Evolutionary conservation across 2,888 invertebrate genomes (phyloP).

Genomic region (Metellina segmentata): DNA sequence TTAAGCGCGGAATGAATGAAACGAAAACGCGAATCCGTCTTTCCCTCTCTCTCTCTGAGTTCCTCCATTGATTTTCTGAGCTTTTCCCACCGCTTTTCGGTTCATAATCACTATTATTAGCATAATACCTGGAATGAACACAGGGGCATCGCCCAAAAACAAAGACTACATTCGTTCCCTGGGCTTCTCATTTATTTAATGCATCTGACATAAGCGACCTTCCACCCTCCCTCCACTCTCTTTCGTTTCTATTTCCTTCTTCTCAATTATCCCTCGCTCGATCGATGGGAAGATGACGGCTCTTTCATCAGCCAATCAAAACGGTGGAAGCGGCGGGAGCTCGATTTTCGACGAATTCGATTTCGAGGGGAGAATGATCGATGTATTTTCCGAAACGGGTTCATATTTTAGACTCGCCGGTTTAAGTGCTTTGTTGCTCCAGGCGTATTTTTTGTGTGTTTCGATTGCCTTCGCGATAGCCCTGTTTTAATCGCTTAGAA

Average conservation of each 20-base stretch:
- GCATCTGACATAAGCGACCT: constrained; percentile 54
- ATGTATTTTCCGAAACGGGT: not conserved
- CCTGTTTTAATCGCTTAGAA: too few species aligned
- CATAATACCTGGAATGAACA: constrained; percentile 57
- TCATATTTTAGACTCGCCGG: not conserved
- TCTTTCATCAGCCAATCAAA: constrained; percentile 35
- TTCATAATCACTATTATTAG: constrained; percentile 69
- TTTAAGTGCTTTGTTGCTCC: too few species aligned
- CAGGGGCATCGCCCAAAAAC: constrained; percentile 59
- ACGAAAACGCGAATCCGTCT: not conserved
- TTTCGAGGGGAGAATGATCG: not conserved
- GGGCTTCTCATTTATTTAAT: constrained; percentile 68
- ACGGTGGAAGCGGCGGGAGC: not conserved
- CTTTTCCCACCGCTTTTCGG: constrained; percentile 40
- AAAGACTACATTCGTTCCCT: constrained; percentile 25
- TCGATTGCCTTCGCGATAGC: too few species aligned
- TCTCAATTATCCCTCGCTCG: constrained; percentile 9
- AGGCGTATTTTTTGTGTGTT: too few species aligned
- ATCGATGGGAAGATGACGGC: constrained; percentile 46
- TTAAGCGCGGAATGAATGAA: too few species aligned
- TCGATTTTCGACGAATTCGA: not conserved
- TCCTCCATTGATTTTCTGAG: constrained; percentile 41
- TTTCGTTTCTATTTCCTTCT: constrained; percentile 6
- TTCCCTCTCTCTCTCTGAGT: not conserved
- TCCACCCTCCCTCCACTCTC: not conserved